Base-by-base conservation (phyloP, 2,797 vertebrate genomes). In the Ctenosaura bakeri region DNA sequence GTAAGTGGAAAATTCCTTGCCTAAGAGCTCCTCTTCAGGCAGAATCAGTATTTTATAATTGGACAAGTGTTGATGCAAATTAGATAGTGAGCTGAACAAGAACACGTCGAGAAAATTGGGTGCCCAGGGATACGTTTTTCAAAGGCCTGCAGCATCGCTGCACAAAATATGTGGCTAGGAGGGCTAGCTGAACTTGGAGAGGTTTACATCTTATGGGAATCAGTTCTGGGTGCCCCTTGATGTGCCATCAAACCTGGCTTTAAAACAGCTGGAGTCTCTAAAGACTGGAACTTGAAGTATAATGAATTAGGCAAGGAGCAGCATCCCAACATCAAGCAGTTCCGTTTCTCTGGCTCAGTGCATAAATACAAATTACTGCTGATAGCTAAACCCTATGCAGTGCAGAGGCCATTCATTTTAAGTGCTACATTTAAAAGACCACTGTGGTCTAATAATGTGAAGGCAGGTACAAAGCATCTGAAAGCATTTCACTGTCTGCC, bases 281-380 rank as follows among this genome's bases (percentile, higher is more conserved):
- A 94, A 90, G 46, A 90, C 12, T 76, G 69, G 88, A 89, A 3
- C 83, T 83, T 42, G 22, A 89, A 86, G 94, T 35, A 24, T 86
- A 88, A 42, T 86, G 90, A 94, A 86, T 90, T 93, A 90, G 69
- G 77, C 85, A 92, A 90, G 69, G 69, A 92, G 90, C 71, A 89
- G 64, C 24, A 76, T 89, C 92, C 83, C 83, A 91, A 80, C 76
- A 56, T 92, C 91, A 94, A 54, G 95, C 89, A 87, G 90, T 94
- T 91, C 91, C 92, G 91, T 77, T 94, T 93, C 93, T 94, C 79
- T 0, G 88, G 87, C 89, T 93, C 93, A 95, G 94, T 95, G 94
- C 94, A 93, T 94, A 95, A 95, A 96, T 82, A 94, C 94, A 94
- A 95, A 95, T 95, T 95, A 95, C 94, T 91, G 88, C 93, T 94